Conservation (phyloP, 2,888 invertebrate species). For the Acleris emargana region DNA sequence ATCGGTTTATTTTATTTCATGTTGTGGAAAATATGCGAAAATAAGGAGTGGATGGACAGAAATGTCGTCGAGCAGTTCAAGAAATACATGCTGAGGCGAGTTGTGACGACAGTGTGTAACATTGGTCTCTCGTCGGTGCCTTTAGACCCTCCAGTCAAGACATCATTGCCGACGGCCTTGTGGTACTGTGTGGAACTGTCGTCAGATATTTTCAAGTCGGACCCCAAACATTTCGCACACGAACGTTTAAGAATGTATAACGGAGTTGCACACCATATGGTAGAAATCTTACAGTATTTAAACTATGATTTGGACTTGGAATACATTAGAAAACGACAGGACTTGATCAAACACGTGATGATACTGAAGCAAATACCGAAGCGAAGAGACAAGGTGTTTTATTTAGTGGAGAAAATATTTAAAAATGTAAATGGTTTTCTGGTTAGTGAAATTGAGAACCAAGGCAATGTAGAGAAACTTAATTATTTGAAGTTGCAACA, state of each 20-base stretch:
- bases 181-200: slow-evolving; percentile 58
- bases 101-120: slow-evolving; percentile 48
- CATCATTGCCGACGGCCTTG: slow-evolving; percentile 49
- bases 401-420: slow-evolving; percentile 48
- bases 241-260: slow-evolving; percentile 50
- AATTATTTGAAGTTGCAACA: slow-evolving; percentile 51
- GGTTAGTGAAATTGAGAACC: slow-evolving; percentile 48
- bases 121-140: slow-evolving; percentile 55
- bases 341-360: slow-evolving; percentile 48
- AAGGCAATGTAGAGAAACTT: slow-evolving; percentile 46
- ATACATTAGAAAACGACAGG: slow-evolving; percentile 45
- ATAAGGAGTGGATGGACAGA: slow-evolving; percentile 58
- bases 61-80: slow-evolving; percentile 54
- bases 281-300: slow-evolving; percentile 50
- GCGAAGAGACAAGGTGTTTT: slow-evolving; percentile 44
- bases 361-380: slow-evolving; percentile 47
- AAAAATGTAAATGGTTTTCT: slow-evolving; percentile 49
- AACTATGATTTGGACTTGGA: slow-evolving; percentile 48
- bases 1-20: slow-evolving; percentile 54
- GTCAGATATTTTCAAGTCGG: slow-evolving; percentile 51
- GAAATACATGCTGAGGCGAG: slow-evolving; percentile 51
- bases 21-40: slow-evolving; percentile 56
- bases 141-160: slow-evolving; percentile 49
- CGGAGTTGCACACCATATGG: slow-evolving; percentile 48
- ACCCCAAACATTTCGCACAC: slow-evolving; percentile 45